Percentiles rank a stretch among this genome's conserved stretches.
Conservation (phyloP, 2,113 vertebrate species). For the Tupaia tana region DNA sequence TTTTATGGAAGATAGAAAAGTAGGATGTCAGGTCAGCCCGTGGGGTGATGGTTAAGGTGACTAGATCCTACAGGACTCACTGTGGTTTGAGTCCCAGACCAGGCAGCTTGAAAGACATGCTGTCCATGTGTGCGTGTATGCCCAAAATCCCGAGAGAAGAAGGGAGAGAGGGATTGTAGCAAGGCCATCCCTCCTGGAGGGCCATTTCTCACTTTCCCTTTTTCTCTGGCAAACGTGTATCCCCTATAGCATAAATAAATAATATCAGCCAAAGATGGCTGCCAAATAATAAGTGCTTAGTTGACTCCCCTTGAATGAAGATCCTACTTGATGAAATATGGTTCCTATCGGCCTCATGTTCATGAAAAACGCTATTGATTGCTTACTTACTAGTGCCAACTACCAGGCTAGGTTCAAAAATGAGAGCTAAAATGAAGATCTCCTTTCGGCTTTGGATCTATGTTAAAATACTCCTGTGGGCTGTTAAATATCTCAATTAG, state of each 20-base stretch:
- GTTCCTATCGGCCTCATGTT: background rate
- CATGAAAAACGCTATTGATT: background rate
- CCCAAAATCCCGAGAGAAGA: too few species aligned
- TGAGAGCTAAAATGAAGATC: slow-evolving; percentile 4
- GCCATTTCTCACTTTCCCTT: too few species aligned
- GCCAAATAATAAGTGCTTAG: background rate
- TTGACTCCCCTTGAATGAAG: background rate
- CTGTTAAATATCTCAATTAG: background rate
- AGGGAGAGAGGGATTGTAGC: too few species aligned
- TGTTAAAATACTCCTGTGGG: slow-evolving; percentile 15
- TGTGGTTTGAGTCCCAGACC: too few species aligned
- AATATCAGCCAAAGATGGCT: background rate
- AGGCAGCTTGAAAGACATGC: too few species aligned
- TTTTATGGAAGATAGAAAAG: background rate
- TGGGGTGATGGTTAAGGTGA: too few species aligned
- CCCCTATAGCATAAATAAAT: too few species aligned
- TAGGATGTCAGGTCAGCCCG: background rate
- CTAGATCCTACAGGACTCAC: too few species aligned
- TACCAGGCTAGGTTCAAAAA: background rate
- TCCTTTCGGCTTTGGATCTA: background rate
- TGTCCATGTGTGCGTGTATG: too few species aligned
- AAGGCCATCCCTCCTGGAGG: too few species aligned
- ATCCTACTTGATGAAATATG: background rate
- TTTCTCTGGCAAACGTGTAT: too few species aligned
- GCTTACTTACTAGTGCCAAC: background rate